Conservation (phyloP, 2,888 invertebrate genomes). For the Apamea sordens region DNA sequence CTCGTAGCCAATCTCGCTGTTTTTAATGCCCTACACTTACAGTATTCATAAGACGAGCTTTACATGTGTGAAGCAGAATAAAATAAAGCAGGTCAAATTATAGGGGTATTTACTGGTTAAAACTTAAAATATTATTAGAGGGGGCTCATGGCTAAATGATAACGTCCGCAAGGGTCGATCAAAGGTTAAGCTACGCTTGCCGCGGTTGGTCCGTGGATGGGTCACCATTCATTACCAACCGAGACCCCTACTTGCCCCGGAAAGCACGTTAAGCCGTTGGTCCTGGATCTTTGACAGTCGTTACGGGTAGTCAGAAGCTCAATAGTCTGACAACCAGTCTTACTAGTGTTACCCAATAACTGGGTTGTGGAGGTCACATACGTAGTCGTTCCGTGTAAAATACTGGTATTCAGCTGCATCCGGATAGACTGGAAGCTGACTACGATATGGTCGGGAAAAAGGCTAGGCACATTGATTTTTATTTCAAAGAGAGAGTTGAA, state of each 20-base stretch:
- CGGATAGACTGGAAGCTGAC: not conserved
- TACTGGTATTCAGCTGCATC: not conserved
- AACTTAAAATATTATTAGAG: not conserved
- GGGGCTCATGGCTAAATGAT: not conserved
- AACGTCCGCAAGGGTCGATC: not conserved
- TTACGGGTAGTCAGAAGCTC: not conserved
- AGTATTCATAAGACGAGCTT: conserved; percentile 43
- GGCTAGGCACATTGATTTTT: not conserved
- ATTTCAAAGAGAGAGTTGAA: not conserved
- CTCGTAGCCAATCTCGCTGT: conserved; percentile 62
- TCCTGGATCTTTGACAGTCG: not conserved
- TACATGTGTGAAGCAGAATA: not conserved
- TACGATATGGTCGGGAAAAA: not conserved
- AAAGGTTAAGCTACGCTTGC: not conserved
- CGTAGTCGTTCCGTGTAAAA: not conserved
- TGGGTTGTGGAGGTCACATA: not conserved
- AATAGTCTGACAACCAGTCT: not conserved
- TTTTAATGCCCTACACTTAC: conserved; percentile 56
- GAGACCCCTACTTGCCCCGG: not conserved
- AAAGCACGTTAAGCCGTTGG: not conserved
- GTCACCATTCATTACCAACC: too few species aligned
- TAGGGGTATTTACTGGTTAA: not conserved
- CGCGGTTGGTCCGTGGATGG: not conserved
- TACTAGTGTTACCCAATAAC: not conserved
- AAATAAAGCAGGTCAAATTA: not conserved